Conservation (phyloP, 2,797 vertebrate genomes). For the Champsocephalus gunnari region DNA sequence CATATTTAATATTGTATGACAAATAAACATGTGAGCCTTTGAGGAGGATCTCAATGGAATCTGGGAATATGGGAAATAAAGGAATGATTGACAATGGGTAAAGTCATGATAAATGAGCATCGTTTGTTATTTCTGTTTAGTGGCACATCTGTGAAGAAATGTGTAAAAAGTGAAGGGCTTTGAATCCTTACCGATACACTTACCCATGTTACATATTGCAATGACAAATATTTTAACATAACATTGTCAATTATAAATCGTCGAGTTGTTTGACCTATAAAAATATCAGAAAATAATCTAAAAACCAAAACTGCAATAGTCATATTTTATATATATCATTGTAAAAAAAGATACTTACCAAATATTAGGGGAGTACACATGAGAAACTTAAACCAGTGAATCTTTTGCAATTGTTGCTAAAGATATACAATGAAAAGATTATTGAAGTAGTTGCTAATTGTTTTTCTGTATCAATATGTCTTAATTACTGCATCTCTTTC, state of each 20-base stretch:
- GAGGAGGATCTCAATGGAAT: not conserved
- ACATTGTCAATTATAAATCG: not conserved
- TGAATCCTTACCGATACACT: not conserved
- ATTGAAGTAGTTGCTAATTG: not conserved
- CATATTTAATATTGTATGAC: not conserved
- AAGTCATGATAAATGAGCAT: not conserved
- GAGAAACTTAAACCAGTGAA: not conserved
- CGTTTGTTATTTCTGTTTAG: conserved; percentile 4
- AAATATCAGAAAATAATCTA: not conserved
- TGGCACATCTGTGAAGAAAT: not conserved
- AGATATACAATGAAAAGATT: not conserved
- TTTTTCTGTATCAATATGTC: not conserved
- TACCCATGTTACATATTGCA: not conserved
- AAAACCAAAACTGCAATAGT: not conserved
- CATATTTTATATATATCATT: not conserved
- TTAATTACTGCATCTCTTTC: not conserved
- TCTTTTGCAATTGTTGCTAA: not conserved
- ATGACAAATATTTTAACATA: not conserved
- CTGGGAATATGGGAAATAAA: not conserved
- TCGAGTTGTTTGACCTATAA: not conserved
- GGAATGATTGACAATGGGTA: not conserved
- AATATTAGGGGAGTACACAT: not conserved
- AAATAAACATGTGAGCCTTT: not conserved
- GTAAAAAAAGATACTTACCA: not conserved
- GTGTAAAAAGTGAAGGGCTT: conserved; percentile 4